phyloP scores from a whole-genome alignment of 2,113 vertebrate genomes.

The Centrocercus urophasianus region DNA sequence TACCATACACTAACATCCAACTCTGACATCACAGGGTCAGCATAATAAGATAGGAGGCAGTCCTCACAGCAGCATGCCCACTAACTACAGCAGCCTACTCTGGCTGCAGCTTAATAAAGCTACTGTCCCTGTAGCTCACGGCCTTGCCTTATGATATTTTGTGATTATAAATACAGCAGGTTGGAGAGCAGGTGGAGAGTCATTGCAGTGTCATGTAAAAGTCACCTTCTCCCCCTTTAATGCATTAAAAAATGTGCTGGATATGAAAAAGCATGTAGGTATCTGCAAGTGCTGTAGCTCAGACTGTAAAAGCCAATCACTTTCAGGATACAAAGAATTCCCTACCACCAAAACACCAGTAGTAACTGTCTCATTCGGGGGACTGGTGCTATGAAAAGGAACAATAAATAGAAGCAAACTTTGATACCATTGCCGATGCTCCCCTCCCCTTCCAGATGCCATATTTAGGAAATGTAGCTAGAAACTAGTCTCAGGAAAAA shows the following conservation, averaged over 20 bases:
- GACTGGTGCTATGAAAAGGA: conserved; percentile 34
- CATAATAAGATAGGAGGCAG: no score
- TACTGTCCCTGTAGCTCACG: not conserved
- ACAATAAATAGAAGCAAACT: not conserved
- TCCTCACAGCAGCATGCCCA: not conserved
- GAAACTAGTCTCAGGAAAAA: not conserved
- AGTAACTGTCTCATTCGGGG: conserved; percentile 31
- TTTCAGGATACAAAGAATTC: not conserved
- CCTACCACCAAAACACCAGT: conserved; percentile 68
- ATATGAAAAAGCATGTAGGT: not conserved
- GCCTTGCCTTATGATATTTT: not conserved
- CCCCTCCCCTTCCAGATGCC: not conserved
- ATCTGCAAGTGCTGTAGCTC: not conserved
- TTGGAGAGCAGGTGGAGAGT: not conserved
- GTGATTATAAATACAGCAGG: not conserved
- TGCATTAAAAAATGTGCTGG: not conserved
- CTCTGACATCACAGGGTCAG: no score
- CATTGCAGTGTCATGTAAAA: not conserved
- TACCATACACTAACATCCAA: no score
- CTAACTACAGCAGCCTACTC: not conserved
- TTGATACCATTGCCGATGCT: not conserved
- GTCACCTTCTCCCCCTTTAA: not conserved
- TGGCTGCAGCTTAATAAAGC: not conserved
- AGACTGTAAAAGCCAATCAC: not conserved
- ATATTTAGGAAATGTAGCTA: not conserved